A percentile compares a stretch with the other conserved stretches of the same genome.
These are phyloP conservation scores for Drosophila baimaii DNA, from an alignment of 1,140 invertebrate species.

Conservation along the genomic window DNA sequence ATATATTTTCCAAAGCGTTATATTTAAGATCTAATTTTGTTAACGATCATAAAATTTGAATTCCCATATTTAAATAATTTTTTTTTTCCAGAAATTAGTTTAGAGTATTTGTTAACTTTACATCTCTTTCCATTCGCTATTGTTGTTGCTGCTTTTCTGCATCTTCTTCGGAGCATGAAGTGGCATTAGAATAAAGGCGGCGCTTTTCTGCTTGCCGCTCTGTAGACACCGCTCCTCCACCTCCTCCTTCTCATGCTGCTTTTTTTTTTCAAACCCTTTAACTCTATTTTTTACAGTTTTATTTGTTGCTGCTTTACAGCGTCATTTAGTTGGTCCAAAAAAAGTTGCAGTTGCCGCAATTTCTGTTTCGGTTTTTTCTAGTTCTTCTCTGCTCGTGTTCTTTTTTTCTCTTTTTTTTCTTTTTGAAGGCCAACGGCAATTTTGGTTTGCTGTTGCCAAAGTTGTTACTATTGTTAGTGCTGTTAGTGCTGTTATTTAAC, in stretches of 20 bases:
- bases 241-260: background rate
- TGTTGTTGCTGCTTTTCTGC: slow-evolving; percentile 9
- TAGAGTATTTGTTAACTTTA: background rate
- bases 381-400: slow-evolving; percentile 39
- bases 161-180: slow-evolving; percentile 61
- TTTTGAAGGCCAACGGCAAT: slow-evolving; percentile 41
- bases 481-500: slow-evolving; percentile 74
- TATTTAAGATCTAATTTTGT: background rate
- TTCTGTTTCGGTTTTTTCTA: slow-evolving; percentile 17
- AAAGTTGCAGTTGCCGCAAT: slow-evolving; percentile 64
- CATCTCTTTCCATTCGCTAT: background rate
- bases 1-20: no score
- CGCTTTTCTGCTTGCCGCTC: slow-evolving; percentile 63
- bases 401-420: slow-evolving; percentile 42
- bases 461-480: slow-evolving; percentile 28
- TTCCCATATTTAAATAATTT: background rate
- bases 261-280: slow-evolving; percentile 5
- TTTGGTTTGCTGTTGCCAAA: slow-evolving; percentile 31
- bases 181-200: slow-evolving; percentile 75
- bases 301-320: slow-evolving; percentile 54
- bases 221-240: slow-evolving; percentile 15
- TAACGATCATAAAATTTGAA: background rate
- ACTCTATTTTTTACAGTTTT: slow-evolving; percentile 16
- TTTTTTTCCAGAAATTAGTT: background rate
- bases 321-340: slow-evolving; percentile 64